Percentiles rank a stretch among this genome's conserved stretches.
phyloP scores from a whole-genome alignment of 2,797 vertebrate genomes.

The Scarus forsteni region DNA sequence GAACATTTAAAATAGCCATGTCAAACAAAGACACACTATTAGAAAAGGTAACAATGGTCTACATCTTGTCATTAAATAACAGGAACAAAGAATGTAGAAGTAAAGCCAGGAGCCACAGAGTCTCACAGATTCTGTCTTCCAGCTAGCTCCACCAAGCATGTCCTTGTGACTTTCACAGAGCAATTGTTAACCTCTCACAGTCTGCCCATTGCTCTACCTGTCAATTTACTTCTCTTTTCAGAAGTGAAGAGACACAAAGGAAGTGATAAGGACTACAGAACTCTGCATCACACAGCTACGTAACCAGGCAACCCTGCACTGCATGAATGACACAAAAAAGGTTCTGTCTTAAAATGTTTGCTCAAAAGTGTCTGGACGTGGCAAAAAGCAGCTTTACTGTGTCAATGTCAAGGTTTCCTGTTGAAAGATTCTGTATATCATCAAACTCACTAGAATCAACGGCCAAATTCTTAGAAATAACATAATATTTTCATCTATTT shows the following conservation, averaged over 20 bases:
- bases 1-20: no score
- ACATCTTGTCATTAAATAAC: background rate
- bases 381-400: background rate
- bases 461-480: no score
- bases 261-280: slow-evolving; percentile 15
- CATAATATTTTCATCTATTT: no score
- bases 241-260: background rate
- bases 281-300: slow-evolving; percentile 11
- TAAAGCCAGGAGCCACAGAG: background rate
- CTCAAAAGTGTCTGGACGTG: background rate
- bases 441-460: background rate
- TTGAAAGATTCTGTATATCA: background rate
- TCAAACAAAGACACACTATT: no score
- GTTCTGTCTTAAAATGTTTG: background rate
- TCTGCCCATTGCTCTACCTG: background rate
- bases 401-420: no score
- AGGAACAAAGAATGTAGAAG: background rate
- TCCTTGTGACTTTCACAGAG: slow-evolving; percentile 1
- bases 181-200: slow-evolving; percentile 8
- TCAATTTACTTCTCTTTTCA: slow-evolving; percentile 12
- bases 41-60: background rate
- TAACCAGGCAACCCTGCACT: slow-evolving; percentile 7
- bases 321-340: slow-evolving; percentile 3
- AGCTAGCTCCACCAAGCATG: slow-evolving; percentile 1
- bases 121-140: background rate